Evolutionary conservation across 1,140 invertebrate genomes (phyloP).

Genomic region (Dinoponera quadriceps): DNA sequence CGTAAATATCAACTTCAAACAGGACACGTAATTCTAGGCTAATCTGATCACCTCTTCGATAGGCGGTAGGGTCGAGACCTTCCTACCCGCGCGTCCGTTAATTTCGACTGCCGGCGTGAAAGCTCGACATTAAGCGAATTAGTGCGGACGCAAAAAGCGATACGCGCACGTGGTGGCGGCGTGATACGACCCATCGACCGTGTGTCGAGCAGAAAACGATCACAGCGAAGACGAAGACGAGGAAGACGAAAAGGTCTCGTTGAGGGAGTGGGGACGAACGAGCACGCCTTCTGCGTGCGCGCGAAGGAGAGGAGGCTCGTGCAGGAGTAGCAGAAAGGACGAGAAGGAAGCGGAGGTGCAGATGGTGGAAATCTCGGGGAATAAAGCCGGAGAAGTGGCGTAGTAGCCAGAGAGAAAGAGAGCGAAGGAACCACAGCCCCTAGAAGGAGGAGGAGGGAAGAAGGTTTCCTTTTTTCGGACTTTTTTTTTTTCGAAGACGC

Average conservation of each 20-base stretch:
- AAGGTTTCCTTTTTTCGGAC: constrained; percentile 57
- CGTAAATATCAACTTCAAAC: not conserved
- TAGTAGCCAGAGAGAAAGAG: constrained; percentile 23
- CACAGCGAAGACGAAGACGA: constrained; percentile 31
- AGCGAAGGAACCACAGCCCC: constrained; percentile 26
- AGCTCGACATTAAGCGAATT: constrained; percentile 1
- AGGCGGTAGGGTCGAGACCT: not conserved
- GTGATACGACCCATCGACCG: constrained; percentile 44
- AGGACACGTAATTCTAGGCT: not conserved
- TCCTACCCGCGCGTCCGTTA: not conserved
- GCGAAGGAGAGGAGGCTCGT: constrained; percentile 18
- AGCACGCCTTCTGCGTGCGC: constrained; percentile 30
- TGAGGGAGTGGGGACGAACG: constrained; percentile 13
- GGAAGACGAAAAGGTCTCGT: constrained; percentile 18
- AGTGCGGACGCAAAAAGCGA: constrained; percentile 40
- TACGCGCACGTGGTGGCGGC: constrained; percentile 16
- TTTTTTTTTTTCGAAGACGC: constrained; percentile 72
- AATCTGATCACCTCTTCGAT: not conserved
- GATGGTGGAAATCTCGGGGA: constrained; percentile 85
- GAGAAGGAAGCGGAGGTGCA: constrained; percentile 72
- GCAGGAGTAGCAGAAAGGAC: constrained; percentile 9
- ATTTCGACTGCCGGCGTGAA: too few species aligned
- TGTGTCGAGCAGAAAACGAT: constrained; percentile 63
- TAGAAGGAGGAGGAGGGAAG: constrained; percentile 23
- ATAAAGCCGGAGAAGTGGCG: constrained; percentile 67